These are phyloP conservation scores for Odontomachus brunneus DNA, from an alignment of 1,140 invertebrate species.

Conservation along the genomic window DNA sequence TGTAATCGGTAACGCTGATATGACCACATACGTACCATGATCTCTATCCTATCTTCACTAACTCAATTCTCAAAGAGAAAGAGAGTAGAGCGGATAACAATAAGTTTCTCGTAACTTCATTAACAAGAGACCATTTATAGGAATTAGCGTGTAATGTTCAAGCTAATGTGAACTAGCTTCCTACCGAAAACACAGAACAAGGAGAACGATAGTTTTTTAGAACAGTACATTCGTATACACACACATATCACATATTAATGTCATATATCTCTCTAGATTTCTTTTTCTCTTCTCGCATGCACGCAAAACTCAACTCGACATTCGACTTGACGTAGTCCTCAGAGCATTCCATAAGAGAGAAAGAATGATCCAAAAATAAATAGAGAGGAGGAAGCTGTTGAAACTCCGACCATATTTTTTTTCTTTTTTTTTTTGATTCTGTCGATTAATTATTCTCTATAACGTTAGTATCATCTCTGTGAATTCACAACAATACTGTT, in stretches of 20 bases:
- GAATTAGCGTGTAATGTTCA: slow-evolving; percentile 51
- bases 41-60: slow-evolving; percentile 26
- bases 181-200: slow-evolving; percentile 61
- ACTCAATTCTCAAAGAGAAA: slow-evolving; percentile 51
- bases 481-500: slow-evolving; percentile 48
- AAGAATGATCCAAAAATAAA: slow-evolving; percentile 13
- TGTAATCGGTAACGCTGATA: slow-evolving; percentile 59
- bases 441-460: slow-evolving; percentile 27
- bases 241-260: slow-evolving; percentile 73
- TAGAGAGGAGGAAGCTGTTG: background rate
- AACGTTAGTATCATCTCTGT: slow-evolving; percentile 42
- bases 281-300: slow-evolving; percentile 23
- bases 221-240: slow-evolving; percentile 67
- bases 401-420: background rate
- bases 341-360: slow-evolving; percentile 6
- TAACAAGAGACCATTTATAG: slow-evolving; percentile 62
- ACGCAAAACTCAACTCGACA: slow-evolving; percentile 18
- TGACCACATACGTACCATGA: slow-evolving; percentile 15
- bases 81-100: slow-evolving; percentile 42
- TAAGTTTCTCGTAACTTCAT: slow-evolving; percentile 46
- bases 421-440: slow-evolving; percentile 17
- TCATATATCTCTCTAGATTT: slow-evolving; percentile 63
- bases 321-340: slow-evolving; percentile 1
- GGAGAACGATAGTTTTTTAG: slow-evolving; percentile 55
- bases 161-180: slow-evolving; percentile 55